These are phyloP conservation scores for Spinus pinus DNA, from an alignment of 2,797 vertebrate species.

Conservation along the genomic window DNA sequence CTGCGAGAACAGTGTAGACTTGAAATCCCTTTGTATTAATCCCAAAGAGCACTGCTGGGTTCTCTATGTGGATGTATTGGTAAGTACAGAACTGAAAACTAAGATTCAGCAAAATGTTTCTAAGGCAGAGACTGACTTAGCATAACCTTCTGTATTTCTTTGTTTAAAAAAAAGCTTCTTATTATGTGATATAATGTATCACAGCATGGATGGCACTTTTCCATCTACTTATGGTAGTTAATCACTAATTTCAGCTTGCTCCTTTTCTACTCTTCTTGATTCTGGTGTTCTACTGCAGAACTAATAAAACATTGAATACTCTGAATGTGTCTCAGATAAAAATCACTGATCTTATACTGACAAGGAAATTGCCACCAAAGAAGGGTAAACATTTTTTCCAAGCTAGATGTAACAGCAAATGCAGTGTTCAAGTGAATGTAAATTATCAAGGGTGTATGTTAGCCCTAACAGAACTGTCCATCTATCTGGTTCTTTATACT, in stretches of 20 bases:
- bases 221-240: background rate
- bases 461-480: background rate
- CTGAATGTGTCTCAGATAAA: background rate
- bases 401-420: background rate
- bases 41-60: conserved; percentile 93
- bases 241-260: background rate
- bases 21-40: conserved; percentile 86
- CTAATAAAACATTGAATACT: background rate
- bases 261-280: background rate
- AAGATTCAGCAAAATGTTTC: background rate
- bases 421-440: background rate
- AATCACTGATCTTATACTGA: background rate
- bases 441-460: background rate
- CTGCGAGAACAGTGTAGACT: conserved; percentile 83
- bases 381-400: background rate
- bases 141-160: background rate
- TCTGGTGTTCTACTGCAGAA: background rate
- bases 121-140: background rate
- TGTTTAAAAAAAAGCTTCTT: background rate
- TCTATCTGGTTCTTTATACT: background rate
- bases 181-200: background rate
- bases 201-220: background rate
- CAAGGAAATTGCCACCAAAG: background rate
- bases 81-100: conserved; percentile 69
- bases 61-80: conserved; percentile 94